Percentiles rank a stretch among this genome's conserved stretches.
Conservation (phyloP, 2,113 vertebrate genomes). For the Datnioides undecimradiatus region DNA sequence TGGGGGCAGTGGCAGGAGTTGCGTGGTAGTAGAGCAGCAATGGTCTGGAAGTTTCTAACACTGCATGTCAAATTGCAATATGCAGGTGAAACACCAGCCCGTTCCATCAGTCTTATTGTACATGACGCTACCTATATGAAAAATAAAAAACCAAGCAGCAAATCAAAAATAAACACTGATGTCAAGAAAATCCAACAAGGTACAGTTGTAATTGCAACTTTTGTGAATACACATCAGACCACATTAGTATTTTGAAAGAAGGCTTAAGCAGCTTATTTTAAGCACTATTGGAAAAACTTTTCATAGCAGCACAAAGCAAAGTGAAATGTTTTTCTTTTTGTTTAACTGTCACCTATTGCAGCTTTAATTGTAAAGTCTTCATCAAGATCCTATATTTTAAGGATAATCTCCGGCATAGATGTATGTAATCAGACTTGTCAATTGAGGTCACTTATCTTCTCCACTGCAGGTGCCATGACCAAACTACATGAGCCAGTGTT, state of each 20-base stretch:
- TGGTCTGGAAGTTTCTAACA: constrained; percentile 52
- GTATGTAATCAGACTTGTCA: not conserved
- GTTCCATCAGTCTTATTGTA: constrained; percentile 83
- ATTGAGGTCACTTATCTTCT: not conserved
- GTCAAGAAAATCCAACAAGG: not conserved
- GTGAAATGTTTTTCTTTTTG: too few species aligned
- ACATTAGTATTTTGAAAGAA: not conserved
- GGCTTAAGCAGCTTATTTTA: too few species aligned
- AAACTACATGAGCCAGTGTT: too few species aligned
- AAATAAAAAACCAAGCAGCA: not conserved
- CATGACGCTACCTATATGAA: constrained; percentile 80
- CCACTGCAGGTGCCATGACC: not conserved
- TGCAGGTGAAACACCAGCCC: constrained; percentile 83
- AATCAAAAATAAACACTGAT: not conserved
- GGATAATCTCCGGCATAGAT: too few species aligned
- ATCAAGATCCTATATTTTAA: not conserved
- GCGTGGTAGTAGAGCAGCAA: constrained; percentile 67
- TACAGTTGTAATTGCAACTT: not conserved
- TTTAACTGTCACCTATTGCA: too few species aligned
- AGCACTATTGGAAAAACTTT: too few species aligned
- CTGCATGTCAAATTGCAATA: constrained; percentile 82
- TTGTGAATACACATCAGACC: not conserved
- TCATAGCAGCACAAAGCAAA: too few species aligned
- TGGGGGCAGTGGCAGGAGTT: not conserved
- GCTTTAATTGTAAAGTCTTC: not conserved